A percentile compares a stretch with the other conserved stretches of the same genome.
Conservation (phyloP, 2,888 invertebrate genomes). For the Muschampia plurimacula region DNA sequence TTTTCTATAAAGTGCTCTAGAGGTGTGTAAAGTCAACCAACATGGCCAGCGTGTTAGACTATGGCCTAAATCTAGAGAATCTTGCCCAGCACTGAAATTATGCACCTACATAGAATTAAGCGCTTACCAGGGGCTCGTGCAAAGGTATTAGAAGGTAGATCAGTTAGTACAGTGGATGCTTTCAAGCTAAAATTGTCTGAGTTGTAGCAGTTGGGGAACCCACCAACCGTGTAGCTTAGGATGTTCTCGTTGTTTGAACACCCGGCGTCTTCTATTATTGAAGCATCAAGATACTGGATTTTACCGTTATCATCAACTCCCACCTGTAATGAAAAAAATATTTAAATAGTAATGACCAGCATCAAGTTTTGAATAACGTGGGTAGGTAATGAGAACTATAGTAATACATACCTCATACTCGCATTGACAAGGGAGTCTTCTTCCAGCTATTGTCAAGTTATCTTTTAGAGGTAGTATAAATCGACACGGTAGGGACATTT, state of each 20-base stretch:
- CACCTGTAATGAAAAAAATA: constrained; percentile 63
- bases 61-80: no score
- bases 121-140: constrained; percentile 88
- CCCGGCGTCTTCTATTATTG: constrained; percentile 80
- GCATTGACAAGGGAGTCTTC: constrained; percentile 79
- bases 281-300: constrained; percentile 87
- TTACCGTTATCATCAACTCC: constrained; percentile 87
- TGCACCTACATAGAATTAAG: no score
- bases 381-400: no score
- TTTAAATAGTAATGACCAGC: not conserved
- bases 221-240: constrained; percentile 57
- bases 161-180: constrained; percentile 82
- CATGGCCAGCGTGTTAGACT: no score
- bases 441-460: constrained; percentile 86
- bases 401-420: constrained; percentile 81
- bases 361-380: no score
- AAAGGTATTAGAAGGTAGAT: constrained; percentile 88
- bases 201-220: constrained; percentile 86
- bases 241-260: constrained; percentile 80
- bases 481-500: constrained; percentile 85
- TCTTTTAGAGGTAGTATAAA: constrained; percentile 87
- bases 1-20: no score
- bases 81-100: no score
- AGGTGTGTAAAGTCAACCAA: no score
- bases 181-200: constrained; percentile 79